These are phyloP conservation scores for Nymphalis c-album DNA, from an alignment of 2,888 invertebrate genomes.

Conservation along the genomic window DNA sequence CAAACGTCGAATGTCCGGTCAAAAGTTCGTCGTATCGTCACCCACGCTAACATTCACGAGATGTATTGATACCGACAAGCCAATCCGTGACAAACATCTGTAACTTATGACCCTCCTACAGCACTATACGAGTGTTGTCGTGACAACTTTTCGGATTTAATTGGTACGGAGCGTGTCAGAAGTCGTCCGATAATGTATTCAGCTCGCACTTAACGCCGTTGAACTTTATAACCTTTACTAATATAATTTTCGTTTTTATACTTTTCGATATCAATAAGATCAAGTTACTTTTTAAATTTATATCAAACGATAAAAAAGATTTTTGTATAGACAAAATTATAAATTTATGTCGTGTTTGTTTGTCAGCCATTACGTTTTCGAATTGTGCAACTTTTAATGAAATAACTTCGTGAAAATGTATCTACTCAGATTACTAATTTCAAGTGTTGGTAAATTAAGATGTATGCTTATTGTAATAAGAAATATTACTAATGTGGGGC, in stretches of 20 bases:
- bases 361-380: not conserved
- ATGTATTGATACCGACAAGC: constrained; percentile 23
- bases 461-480: too few relatives aligned
- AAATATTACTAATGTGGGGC: too few relatives aligned
- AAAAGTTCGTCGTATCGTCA: constrained; percentile 43
- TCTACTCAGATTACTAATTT: too few relatives aligned
- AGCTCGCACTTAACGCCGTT: constrained; percentile 11
- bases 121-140: constrained; percentile 18
- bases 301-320: not conserved
- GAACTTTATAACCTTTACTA: constrained; percentile 19
- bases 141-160: constrained; percentile 23
- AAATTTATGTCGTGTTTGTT: not conserved
- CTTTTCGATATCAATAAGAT: constrained; percentile 16
- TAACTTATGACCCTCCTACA: constrained; percentile 11
- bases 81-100: constrained; percentile 3
- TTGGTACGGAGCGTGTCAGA: constrained; percentile 19
- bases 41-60: constrained; percentile 28
- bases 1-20: constrained; percentile 43
- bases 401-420: not conserved
- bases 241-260: constrained; percentile 12
- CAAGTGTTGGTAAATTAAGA: too few relatives aligned
- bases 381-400: not conserved
- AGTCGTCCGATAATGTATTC: constrained; percentile 12
- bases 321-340: not conserved
- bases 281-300: constrained; percentile 13